Evolutionary conservation across 2,113 vertebrate genomes (phyloP), one percentile per base, ranked within the genome.

Genomic region (Platichthys flesus): DNA sequence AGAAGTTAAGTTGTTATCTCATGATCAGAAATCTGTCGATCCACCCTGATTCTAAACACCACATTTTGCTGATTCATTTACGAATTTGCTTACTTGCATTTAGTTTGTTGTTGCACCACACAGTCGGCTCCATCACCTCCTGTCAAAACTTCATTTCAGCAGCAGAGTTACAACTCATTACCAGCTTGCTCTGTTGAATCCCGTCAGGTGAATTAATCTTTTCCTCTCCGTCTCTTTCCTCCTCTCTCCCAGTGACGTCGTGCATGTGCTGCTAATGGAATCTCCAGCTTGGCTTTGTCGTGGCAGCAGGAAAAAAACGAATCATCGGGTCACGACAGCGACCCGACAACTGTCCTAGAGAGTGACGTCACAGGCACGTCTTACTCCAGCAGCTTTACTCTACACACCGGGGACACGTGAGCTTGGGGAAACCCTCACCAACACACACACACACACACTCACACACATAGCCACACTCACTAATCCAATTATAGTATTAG

Each of bases 401-500:
- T 73, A 71, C 80, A 84, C 85, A 70, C 81, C 45, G 26, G 61
- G 31, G 59, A 82, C 58, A 59, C 10, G 24, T 90, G 82, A 85
- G 66, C 81, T 14, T 49, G 88, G 47, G 91, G 88, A 86, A 90
- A 65, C 82, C 82, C 88, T 74, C 56, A 9, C 9, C 24, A 42
- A 23, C 73, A 12, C 61, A 13, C 70, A 40, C 63, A 28, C 24
- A 24, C 24, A 24, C 24, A 24, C 28, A 61, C 23, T 23, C 62
- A 62, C 45, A 79, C 23, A 65, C 28, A 82, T 1, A 76, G 21
- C 37, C 31, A 67, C 83, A 80, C 67, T 52, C 63, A 14, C 45
- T 90, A 90, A 93, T 92, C 91, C 89, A 92, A 89, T 92, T 92
- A 92, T 68, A 72, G 76, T 82, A 83, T 83, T 74, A 78, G 83